Percentiles rank a stretch among this genome's conserved stretches.
Evolutionary conservation across 2,888 invertebrate species (phyloP).

Genomic region (Ormyrus labotus): DNA sequence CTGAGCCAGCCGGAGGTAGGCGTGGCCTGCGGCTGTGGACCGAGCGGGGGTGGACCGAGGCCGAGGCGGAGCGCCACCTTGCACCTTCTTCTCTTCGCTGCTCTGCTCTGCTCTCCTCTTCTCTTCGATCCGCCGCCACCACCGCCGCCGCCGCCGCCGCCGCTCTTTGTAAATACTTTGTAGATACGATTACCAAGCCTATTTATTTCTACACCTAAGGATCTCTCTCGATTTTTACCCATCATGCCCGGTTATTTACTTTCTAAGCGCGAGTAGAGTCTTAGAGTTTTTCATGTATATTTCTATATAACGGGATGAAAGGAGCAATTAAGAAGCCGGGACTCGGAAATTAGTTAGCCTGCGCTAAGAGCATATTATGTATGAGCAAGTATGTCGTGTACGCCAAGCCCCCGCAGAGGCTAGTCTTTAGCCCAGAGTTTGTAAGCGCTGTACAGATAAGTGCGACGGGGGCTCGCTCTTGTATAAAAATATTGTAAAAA

Average conservation of each 20-base stretch:
- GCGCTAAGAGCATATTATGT: too few relatives aligned
- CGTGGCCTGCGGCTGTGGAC: slow-evolving; percentile 56
- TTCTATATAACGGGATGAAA: background rate
- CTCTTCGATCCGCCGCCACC: background rate
- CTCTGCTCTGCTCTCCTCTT: slow-evolving; percentile 2
- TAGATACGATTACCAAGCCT: slow-evolving; percentile 36
- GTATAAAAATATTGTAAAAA: slow-evolving; percentile 73
- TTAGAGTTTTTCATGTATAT: background rate
- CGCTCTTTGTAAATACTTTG: slow-evolving; percentile 54
- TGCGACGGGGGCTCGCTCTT: slow-evolving; percentile 44
- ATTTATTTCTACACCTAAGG: too few relatives aligned
- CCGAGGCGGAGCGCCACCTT: slow-evolving; percentile 11
- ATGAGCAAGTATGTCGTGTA: background rate
- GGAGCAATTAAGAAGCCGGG: background rate
- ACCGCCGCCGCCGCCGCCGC: background rate
- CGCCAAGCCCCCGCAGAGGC: too few relatives aligned
- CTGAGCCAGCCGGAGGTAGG: slow-evolving; percentile 63
- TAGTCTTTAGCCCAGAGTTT: background rate
- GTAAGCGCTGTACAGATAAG: slow-evolving; percentile 62
- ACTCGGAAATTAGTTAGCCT: too few relatives aligned
- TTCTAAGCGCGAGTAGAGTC: too few relatives aligned
- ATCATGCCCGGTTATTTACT: background rate
- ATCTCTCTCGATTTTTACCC: background rate
- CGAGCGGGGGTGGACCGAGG: slow-evolving; percentile 53
- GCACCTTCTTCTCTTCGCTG: background rate